phyloP scores from a whole-genome alignment of 2,888 invertebrate species.

The Phalangium opilio region DNA sequence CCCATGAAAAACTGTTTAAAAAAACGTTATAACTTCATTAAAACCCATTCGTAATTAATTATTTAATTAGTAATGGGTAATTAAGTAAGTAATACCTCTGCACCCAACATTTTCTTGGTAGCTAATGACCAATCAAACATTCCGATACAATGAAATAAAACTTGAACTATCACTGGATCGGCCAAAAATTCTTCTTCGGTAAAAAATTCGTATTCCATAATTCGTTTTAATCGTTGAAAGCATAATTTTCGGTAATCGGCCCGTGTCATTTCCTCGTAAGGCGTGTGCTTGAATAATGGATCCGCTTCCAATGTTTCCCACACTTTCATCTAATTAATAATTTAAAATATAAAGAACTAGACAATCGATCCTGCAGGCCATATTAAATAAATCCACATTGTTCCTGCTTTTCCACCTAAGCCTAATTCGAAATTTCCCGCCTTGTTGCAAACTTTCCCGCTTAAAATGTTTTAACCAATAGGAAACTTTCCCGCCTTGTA shows the following conservation, averaged over 20 bases:
- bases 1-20: conserved; percentile 34
- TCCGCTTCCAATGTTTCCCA: conserved; percentile 63
- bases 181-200: conserved; percentile 38
- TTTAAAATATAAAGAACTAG: background rate
- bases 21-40: background rate
- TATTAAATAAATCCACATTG: no score
- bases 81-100: conserved; percentile 9
- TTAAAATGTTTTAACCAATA: no score
- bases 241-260: conserved; percentile 45
- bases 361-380: no score
- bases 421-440: no score
- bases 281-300: conserved; percentile 51
- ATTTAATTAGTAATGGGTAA: conserved; percentile 2
- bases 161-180: conserved; percentile 28
- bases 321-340: conserved; percentile 44
- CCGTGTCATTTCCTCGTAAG: conserved; percentile 42
- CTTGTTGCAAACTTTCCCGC: no score
- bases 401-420: no score
- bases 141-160: conserved; percentile 27
- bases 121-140: conserved; percentile 31
- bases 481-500: no score
- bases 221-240: conserved; percentile 36
- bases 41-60: conserved; percentile 11
- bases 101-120: conserved; percentile 27
- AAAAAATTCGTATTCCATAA: conserved; percentile 48